These are phyloP conservation scores for Cataglyphis altisquamis DNA, from an alignment of 2,888 invertebrate genomes.

Conservation along the genomic window DNA sequence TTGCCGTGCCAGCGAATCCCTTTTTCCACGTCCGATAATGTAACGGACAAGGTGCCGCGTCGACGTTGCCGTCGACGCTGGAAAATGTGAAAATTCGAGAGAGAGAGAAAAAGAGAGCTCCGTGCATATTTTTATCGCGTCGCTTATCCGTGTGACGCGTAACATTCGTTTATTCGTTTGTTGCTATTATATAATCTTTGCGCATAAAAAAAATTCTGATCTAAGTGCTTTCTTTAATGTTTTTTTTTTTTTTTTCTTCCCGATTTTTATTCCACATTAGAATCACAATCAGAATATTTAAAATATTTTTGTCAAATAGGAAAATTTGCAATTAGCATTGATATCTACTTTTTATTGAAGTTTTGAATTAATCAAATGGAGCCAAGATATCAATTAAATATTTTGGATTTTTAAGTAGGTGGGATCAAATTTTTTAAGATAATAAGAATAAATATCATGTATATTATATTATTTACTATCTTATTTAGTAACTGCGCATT, in stretches of 20 bases:
- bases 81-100: slow-evolving; percentile 47
- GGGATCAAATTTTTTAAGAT: background rate
- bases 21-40: slow-evolving; percentile 43
- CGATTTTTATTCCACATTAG: no score
- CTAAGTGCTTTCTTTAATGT: no score
- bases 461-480: background rate
- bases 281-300: no score
- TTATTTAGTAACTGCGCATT: background rate
- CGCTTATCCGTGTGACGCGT: slow-evolving; percentile 17
- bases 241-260: no score
- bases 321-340: no score
- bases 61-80: slow-evolving; percentile 30
- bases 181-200: background rate
- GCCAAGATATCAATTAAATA: no score
- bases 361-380: no score
- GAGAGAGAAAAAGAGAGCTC: background rate
- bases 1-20: slow-evolving; percentile 14
- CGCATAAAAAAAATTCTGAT: background rate
- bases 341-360: no score
- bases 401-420: background rate
- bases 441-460: background rate
- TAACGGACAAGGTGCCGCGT: slow-evolving; percentile 39
- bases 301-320: no score
- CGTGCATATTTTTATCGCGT: slow-evolving; percentile 44
- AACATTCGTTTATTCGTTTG: background rate